Base-by-base conservation (phyloP, 64 coral and sea anemone species). In the Montipora cactus region DNA sequence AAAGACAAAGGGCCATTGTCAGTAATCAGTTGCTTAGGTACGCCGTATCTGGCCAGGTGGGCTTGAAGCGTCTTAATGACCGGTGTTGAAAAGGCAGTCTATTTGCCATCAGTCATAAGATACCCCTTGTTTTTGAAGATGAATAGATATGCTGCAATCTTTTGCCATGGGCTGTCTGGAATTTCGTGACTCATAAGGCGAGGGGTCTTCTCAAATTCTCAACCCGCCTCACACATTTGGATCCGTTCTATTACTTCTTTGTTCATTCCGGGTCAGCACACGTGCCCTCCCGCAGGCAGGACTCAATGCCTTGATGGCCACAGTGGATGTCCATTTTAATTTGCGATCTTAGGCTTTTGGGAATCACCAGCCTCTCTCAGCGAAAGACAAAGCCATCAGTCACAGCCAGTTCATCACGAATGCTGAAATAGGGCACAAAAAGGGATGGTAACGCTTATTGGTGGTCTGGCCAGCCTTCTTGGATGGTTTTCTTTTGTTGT, bases 241-340 rank as follows among this genome's bases (percentile, higher is more conserved):
- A 92, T 87, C 66, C 46, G 64, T 21, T 87, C 52, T 14, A 74
- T 88, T 3, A 89, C 13, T 67, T 93, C 75, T 14, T 87, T 16
- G 45, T 87, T 87, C 83, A 87, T 93, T 5, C 74, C 46, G 3
- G 91, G 91, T 74, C 81, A 84, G 52, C 66, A 78, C 2, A 78
- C 37, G 37, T 20, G 90, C 90, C 12, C 53, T 11, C 8, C 44
- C 2, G 48, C 67, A 69, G 3, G 67, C 67, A 69, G 13, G 67
- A 15, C n/a, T 69, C 67, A 69, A 15, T 14, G 13, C 67, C 67
- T 69, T 69, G 67, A 69, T 69, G 67, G 13, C 67, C n/a, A 4
- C 8, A 15, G n/a, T 69, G 67, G 67, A 69, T 69, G n/a, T 69
- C 67, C 4, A 4, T 69, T 14, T 2, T 69, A 15, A 15, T 55